Evolutionary conservation across 2,113 vertebrate species (phyloP).

Genomic region (Otis tarda): DNA sequence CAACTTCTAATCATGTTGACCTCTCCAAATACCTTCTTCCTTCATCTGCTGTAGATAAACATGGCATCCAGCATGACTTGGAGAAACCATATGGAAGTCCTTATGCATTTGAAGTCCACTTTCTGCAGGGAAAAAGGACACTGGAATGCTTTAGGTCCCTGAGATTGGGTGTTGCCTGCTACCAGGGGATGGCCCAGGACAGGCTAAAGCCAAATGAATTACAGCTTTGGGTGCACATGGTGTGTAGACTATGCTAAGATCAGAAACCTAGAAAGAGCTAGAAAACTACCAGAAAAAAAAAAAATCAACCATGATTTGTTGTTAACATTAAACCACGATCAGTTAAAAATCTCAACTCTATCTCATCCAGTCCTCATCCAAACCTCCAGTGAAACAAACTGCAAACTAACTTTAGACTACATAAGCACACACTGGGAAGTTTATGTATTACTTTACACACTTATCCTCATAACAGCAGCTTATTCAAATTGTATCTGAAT

Average conservation of each 20-base stretch:
- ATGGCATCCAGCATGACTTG: too few species aligned
- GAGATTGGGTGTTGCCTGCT: rapidly evolving
- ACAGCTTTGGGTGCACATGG: not conserved
- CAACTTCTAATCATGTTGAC: rapidly evolving
- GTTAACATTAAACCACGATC: rapidly evolving
- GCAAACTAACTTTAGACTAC: not conserved
- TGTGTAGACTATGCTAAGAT: not conserved
- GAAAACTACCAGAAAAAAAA: not conserved
- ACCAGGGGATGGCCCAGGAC: rapidly evolving
- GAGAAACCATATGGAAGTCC: not conserved
- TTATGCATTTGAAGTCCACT: rapidly evolving
- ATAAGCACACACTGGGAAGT: not conserved
- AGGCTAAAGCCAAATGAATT: not conserved
- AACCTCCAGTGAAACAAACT: not conserved
- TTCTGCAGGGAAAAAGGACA: not conserved
- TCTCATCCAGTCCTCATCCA: not conserved
- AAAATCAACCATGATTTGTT: rapidly evolving
- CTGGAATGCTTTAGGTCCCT: not conserved
- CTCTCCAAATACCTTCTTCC: not conserved
- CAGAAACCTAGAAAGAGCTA: not conserved
- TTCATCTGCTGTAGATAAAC: not conserved
- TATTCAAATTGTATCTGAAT: not conserved
- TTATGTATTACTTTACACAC: not conserved
- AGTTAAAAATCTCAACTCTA: not conserved
- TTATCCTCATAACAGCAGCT: not conserved